phyloP scores from a whole-genome alignment of 2,797 vertebrate genomes.

The Loriculus beryllinus region DNA sequence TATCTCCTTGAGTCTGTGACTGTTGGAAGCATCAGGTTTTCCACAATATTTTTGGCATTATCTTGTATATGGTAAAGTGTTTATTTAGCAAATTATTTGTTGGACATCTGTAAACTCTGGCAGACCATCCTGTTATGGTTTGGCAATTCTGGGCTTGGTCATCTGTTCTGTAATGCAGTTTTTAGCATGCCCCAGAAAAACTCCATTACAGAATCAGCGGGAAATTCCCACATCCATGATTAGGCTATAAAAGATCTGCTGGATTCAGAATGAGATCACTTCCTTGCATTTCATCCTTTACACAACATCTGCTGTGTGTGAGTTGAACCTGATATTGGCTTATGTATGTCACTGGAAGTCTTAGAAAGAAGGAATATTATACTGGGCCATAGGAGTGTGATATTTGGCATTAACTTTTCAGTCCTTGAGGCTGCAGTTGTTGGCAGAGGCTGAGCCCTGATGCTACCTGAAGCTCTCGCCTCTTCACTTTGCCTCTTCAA shows the following conservation, averaged over 20 bases:
- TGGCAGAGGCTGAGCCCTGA: not conserved
- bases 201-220: not conserved
- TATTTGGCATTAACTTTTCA: not conserved
- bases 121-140: not conserved
- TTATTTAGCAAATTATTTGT: not conserved
- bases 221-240: not conserved
- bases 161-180: not conserved
- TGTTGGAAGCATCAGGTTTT: not conserved
- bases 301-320: not conserved
- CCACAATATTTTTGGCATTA: not conserved
- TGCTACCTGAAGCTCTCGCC: not conserved
- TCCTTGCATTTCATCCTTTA: not conserved
- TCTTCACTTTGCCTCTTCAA: not conserved
- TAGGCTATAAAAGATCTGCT: not conserved
- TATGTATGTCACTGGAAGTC: not conserved
- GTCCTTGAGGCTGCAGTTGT: not conserved
- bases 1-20: not conserved
- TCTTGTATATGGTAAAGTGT: not conserved
- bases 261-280: slow-evolving; percentile 10
- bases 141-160: not conserved
- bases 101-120: not conserved
- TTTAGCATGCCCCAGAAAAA: not conserved
- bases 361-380: not conserved
- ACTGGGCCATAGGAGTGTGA: not conserved
- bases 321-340: not conserved